A percentile compares a stretch with the other conserved stretches of the same genome.
phyloP scores from a whole-genome alignment of 2,888 invertebrate species.

The Pachydiplax longipennis region DNA sequence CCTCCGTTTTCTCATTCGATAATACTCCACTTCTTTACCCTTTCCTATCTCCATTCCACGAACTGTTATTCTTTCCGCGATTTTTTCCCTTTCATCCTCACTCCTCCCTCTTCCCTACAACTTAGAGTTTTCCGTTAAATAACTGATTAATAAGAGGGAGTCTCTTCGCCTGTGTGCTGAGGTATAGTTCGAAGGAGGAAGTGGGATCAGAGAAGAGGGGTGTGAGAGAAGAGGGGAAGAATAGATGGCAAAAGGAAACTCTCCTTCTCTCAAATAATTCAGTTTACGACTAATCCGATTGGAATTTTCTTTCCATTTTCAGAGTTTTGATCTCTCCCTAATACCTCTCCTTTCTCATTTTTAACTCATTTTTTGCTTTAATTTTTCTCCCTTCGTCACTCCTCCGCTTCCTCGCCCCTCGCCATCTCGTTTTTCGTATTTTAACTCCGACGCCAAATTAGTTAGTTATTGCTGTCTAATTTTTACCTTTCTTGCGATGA shows the following conservation, averaged over 20 bases:
- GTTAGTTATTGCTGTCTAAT: background rate
- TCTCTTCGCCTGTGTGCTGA: background rate
- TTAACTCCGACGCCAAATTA: background rate
- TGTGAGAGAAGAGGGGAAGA: background rate
- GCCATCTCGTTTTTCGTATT: background rate
- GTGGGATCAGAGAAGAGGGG: background rate
- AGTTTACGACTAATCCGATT: conserved; percentile 44
- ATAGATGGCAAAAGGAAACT: conserved; percentile 23
- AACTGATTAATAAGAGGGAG: background rate
- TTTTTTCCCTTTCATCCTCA: background rate
- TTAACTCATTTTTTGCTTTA: background rate
- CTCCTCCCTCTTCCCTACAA: background rate
- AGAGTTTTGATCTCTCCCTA: conserved; percentile 41
- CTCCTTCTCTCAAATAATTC: conserved; percentile 33
- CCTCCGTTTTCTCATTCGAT: no score
- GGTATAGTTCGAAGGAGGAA: background rate
- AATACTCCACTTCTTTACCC: background rate
- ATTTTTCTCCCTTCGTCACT: background rate
- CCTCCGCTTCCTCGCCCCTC: background rate
- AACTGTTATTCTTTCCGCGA: background rate
- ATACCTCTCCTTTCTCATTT: conserved; percentile 28
- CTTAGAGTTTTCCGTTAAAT: background rate
- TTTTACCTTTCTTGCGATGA: background rate
- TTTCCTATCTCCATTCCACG: background rate
- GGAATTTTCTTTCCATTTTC: conserved; percentile 41